Evolutionary conservation across 2,797 vertebrate genomes (phyloP), one percentile per base, ranked within the genome.

Genomic region (Sarcophilus harrisii): DNA sequence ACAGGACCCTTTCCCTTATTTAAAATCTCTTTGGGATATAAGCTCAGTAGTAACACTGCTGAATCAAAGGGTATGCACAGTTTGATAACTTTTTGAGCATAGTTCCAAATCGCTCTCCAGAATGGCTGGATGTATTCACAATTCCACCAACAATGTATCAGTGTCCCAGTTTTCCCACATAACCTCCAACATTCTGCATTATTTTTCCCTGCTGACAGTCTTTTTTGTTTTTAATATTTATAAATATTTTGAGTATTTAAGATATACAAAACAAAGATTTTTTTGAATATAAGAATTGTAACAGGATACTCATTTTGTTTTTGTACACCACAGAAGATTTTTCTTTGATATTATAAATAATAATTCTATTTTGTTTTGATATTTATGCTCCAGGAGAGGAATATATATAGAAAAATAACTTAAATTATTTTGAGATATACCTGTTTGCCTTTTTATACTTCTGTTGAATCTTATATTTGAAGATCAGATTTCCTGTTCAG

Each of bases 321-420:
- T 90, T 28, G 49, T 27, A 30, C 21, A 54, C 13, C 5, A 54
- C 21, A 52, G 49, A 90, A 28, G 54, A 54, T 55, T 52, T 28
- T 45, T 14, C 28, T n/a, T 30, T 60, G 54, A 91, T 91, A 59
- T 0, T 18, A 81, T 24, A 96, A 95, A 60, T 2, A 73, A 66
- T 92, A 27, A 94, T 91, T 93, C 58, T 73, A 60, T 29, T 96
- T 97, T 93, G 94, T 90, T 90, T 18, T 16, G 6, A 94, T 62
- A 49, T n/a, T 12, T 11, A 92, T 12, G 4, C 28, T 90, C 89
- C 49, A 52, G 49, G 27, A 90, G 49, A 54, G 2, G 28, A 90
- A 73, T n/a, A 4, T 8, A 73, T 21, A 73, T 38, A 21, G 14
- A 38, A 73, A 73, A 73, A 73, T 21, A 73, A n/a, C 4, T 62